Conservation (phyloP, 1,140 invertebrate genomes). For the Lepidurus apus region DNA sequence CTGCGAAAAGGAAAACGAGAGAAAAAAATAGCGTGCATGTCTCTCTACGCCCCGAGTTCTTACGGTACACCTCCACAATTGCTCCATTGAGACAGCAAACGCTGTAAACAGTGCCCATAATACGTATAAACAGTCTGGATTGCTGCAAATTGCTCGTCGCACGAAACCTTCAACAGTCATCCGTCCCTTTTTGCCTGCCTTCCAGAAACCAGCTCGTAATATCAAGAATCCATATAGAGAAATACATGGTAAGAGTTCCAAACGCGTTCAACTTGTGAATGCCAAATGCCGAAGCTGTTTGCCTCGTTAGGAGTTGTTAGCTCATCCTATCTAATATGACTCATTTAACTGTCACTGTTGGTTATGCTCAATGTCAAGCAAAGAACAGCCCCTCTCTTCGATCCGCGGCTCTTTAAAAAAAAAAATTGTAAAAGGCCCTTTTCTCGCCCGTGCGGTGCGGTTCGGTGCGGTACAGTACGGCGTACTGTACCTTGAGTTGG, state of each 20-base stretch:
- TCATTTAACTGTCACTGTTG: constrained; percentile 18
- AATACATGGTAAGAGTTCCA: too few species aligned
- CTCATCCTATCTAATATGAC: constrained; percentile 9
- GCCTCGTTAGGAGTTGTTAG: background rate
- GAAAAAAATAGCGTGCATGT: background rate
- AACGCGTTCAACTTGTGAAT: too few species aligned
- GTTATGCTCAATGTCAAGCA: background rate
- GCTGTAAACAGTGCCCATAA: too few species aligned
- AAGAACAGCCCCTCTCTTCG: background rate
- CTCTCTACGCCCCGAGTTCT: background rate
- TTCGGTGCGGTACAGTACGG: background rate
- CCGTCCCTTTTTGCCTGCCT: too few species aligned
- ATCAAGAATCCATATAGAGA: too few species aligned
- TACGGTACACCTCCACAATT: too few species aligned
- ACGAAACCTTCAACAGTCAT: too few species aligned
- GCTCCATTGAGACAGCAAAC: too few species aligned
- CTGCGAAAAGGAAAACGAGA: background rate
- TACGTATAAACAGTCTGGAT: too few species aligned
- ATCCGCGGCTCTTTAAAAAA: background rate
- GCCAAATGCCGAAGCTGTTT: background rate
- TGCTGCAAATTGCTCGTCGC: too few species aligned
- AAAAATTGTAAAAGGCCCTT: background rate
- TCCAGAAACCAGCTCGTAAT: too few species aligned
- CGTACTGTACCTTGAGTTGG: background rate
- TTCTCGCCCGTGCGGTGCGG: background rate